Percentiles rank a stretch among this genome's conserved stretches.
Evolutionary conservation across 1,140 invertebrate species (phyloP).

Genomic region (Calliphora vicina): DNA sequence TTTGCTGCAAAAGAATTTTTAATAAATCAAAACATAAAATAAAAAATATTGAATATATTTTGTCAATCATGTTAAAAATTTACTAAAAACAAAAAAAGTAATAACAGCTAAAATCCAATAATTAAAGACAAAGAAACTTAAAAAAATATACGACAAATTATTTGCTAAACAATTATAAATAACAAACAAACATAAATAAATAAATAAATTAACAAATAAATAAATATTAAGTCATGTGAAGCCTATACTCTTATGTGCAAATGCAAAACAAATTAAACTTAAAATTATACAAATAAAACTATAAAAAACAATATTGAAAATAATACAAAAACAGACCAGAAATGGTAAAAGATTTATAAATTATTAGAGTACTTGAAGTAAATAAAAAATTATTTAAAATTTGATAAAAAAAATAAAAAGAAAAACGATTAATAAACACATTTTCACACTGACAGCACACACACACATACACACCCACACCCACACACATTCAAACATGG

Average conservation of each 20-base stretch:
- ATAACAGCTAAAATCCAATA: constrained; percentile 23
- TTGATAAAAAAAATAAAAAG: constrained; percentile 2
- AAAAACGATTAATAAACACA: neutral
- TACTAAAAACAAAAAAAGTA: constrained; percentile 41
- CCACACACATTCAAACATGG: neutral
- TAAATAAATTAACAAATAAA: constrained; percentile 5
- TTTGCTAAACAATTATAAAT: constrained; percentile 17
- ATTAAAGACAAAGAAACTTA: constrained; percentile 22
- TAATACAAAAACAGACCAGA: neutral
- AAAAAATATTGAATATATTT: constrained; percentile 50
- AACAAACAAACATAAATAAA: constrained; percentile 14
- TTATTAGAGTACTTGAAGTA: constrained; percentile 20
- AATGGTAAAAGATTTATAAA: constrained; percentile 23
- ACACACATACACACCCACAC: neutral
- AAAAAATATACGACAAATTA: neutral
- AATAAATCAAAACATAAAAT: constrained; percentile 13
- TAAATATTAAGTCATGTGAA: neutral
- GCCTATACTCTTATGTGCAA: constrained; percentile 23
- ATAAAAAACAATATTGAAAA: neutral
- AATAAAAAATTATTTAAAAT: constrained; percentile 7
- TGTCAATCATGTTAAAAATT: constrained; percentile 60
- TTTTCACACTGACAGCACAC: neutral
- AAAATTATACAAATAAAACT: constrained; percentile 19
- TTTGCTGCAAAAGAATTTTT: constrained; percentile 30
- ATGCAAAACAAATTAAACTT: neutral